Conservation (phyloP, 1,140 invertebrate genomes). For the Scylla paramamosain region DNA sequence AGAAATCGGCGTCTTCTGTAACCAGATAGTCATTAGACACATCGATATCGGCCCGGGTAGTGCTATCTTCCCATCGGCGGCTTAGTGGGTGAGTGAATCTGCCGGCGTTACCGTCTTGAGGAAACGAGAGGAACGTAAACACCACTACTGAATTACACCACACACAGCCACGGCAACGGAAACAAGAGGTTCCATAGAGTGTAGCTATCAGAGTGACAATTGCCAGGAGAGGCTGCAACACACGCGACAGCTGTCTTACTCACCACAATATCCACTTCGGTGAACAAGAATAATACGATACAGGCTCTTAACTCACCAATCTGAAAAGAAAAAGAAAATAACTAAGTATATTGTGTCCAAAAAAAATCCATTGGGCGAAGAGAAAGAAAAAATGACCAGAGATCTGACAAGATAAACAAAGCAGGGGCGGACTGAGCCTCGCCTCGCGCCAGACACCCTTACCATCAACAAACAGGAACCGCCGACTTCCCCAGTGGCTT, state of each 20-base stretch:
- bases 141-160: background rate
- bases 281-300: no score
- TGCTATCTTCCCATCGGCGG: background rate
- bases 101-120: background rate
- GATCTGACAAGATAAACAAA: background rate
- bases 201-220: no score
- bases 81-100: background rate
- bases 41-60: background rate
- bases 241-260: no score
- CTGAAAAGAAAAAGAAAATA: background rate
- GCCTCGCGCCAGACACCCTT: background rate
- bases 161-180: no score
- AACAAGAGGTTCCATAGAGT: no score
- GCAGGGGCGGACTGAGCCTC: background rate
- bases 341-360: no score
- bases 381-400: background rate
- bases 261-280: no score
- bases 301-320: no score
- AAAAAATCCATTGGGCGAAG: background rate
- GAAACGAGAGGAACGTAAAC: background rate
- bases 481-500: background rate
- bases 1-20: conserved; percentile 44
- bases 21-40: conserved; percentile 18
- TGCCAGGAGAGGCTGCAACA: no score
- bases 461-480: background rate